phyloP scores from a whole-genome alignment of 92 coral and sea anemone genomes.

The Ricordea florida region DNA sequence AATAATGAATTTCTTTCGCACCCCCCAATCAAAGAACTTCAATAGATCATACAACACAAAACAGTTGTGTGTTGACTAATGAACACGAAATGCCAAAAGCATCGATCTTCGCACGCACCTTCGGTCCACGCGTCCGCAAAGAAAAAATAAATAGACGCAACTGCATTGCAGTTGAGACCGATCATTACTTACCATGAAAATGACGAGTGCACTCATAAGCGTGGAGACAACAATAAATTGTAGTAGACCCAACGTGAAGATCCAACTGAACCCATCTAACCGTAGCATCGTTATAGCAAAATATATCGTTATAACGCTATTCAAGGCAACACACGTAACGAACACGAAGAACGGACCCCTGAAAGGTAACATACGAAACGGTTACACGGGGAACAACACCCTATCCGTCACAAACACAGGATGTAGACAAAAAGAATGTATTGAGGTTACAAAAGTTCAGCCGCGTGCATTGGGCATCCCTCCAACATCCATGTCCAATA shows the following conservation, averaged over 20 bases:
- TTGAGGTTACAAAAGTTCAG: too few species aligned
- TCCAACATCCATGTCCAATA: too few species aligned
- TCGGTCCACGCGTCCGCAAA: too few species aligned
- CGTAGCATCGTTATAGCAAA: conserved; percentile 77
- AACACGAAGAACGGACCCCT: conserved; percentile 87
- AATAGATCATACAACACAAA: too few species aligned
- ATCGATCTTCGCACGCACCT: background rate
- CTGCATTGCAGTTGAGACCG: background rate
- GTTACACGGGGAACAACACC: background rate
- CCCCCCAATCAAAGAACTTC: too few species aligned
- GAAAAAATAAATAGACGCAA: too few species aligned
- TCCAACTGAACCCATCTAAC: conserved; percentile 77
- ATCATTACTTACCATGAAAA: conserved; percentile 70
- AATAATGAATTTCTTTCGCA: too few species aligned
- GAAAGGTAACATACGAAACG: conserved; percentile 1
- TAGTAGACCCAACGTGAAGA: conserved; percentile 63
- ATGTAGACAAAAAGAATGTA: background rate
- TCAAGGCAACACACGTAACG: conserved; percentile 60
- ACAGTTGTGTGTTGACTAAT: too few species aligned
- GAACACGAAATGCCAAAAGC: background rate
- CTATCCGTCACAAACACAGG: background rate
- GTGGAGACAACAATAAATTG: conserved; percentile 75
- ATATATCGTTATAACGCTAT: conserved; percentile 69
- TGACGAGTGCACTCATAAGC: conserved; percentile 67
- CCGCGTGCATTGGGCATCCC: too few species aligned